phyloP scores from a whole-genome alignment of 2,888 invertebrate genomes.

The Theristus sp. region DNA sequence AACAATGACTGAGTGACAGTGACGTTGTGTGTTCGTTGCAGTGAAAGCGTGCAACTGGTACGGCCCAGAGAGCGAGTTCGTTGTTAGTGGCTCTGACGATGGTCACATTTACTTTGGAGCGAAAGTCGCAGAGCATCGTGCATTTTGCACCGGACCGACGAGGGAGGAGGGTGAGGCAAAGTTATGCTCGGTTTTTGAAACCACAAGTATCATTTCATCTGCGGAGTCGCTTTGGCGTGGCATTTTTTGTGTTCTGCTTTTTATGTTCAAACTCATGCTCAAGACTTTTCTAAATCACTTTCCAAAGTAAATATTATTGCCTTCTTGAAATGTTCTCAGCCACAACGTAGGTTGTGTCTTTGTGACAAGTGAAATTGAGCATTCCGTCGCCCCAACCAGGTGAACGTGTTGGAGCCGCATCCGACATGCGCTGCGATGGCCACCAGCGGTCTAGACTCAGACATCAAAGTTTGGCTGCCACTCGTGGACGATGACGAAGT shows the following conservation, averaged over 20 bases:
- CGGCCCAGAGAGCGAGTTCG: conserved; percentile 69
- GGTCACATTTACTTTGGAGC: conserved; percentile 65
- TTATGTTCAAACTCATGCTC: too few species aligned
- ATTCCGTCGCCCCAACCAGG: too few species aligned
- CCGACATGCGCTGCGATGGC: conserved; percentile 67
- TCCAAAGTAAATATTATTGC: too few species aligned
- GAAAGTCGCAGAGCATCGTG: conserved; percentile 63
- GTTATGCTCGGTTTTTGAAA: too few species aligned
- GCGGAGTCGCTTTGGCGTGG: neutral
- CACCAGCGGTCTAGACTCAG: conserved; percentile 72
- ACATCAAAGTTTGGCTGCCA: conserved; percentile 82
- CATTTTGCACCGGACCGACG: conserved; percentile 64
- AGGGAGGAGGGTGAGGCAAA: conserved; percentile 53
- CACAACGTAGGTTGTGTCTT: too few species aligned
- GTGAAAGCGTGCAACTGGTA: conserved; percentile 83
- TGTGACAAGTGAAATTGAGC: too few species aligned
- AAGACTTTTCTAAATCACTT: too few species aligned
- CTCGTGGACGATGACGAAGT: conserved; percentile 39
- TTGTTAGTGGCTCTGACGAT: conserved; percentile 84
- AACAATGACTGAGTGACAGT: conserved; percentile 3
- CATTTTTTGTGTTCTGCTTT: neutral
- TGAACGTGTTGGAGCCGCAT: conserved; percentile 77
- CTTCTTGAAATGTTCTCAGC: too few species aligned
- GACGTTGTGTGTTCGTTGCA: too few species aligned
- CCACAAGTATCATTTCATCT: too few species aligned